Evolutionary conservation across 64 coral and sea anemone species (phyloP).

Genomic region (Cladopsammia gracilis): DNA sequence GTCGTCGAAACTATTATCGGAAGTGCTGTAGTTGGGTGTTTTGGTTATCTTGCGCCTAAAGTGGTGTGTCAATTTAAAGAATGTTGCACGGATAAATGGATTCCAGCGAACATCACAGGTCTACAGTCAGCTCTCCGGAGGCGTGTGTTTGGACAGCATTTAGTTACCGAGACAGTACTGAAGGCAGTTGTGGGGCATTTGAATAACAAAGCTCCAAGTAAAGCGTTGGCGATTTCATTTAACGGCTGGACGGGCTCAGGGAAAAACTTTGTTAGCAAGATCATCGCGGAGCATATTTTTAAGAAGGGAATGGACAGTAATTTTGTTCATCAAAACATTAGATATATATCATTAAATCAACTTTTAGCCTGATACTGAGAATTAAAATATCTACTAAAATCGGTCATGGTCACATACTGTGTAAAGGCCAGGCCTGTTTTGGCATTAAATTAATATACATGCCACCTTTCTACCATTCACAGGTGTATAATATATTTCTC

Average conservation of each 20-base stretch:
- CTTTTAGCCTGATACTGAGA: no score
- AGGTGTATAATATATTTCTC: no score
- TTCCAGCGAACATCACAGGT: slow-evolving; percentile 70
- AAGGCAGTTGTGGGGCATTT: slow-evolving; percentile 84
- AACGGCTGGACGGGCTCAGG: slow-evolving; percentile 96
- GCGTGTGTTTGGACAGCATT: slow-evolving; percentile 88
- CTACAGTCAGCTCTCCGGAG: slow-evolving; percentile 55
- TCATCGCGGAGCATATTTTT: slow-evolving; percentile 89
- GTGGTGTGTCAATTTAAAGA: slow-evolving; percentile 55
- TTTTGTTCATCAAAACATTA: slow-evolving; percentile 82
- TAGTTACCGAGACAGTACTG: slow-evolving; percentile 74
- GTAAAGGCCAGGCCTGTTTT: no score
- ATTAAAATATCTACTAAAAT: no score
- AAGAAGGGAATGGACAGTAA: slow-evolving; percentile 75
- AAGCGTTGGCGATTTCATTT: slow-evolving; percentile 89
- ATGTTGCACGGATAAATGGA: slow-evolving; percentile 83
- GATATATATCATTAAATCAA: no score
- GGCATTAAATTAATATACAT: no score
- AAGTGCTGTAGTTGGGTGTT: not conserved
- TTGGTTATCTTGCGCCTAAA: not conserved
- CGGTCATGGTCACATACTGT: no score
- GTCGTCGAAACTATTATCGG: not conserved
- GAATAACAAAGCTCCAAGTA: slow-evolving; percentile 68
- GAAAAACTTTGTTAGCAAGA: slow-evolving; percentile 89
- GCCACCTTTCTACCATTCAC: no score